Evolutionary conservation across 2,113 vertebrate species (phyloP).

Genomic region (Ailuropoda melanoleuca): DNA sequence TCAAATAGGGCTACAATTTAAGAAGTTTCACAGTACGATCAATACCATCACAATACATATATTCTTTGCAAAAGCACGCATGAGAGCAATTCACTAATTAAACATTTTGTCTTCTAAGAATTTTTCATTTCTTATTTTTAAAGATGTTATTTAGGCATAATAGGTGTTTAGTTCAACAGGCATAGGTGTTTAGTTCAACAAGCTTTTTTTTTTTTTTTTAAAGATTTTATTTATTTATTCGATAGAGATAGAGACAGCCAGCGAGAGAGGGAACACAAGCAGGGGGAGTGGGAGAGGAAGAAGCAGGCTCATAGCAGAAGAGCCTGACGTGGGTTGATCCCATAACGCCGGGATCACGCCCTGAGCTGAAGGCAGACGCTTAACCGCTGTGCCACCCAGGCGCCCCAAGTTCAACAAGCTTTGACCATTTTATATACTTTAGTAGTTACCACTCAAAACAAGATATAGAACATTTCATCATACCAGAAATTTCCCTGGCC

Average conservation of each 20-base stretch:
- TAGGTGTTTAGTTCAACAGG: neutral
- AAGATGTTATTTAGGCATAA: neutral
- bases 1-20: neutral
- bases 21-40: fast-evolving
- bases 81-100: neutral
- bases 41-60: fast-evolving
- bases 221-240: too few relatives aligned
- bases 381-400: too few relatives aligned
- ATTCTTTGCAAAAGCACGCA: neutral
- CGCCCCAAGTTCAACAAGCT: neutral
- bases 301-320: too few relatives aligned
- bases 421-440: neutral
- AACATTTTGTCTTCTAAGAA: neutral
- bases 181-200: too few relatives aligned
- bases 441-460: neutral
- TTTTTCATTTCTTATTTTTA: neutral
- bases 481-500: neutral
- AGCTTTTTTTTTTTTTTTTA: too few relatives aligned
- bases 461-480: neutral
- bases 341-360: too few relatives aligned
- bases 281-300: too few relatives aligned
- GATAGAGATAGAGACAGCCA: too few relatives aligned
- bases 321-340: too few relatives aligned
- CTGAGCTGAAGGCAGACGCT: too few relatives aligned
- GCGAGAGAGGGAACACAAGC: too few relatives aligned